Evolutionary conservation across 2,113 vertebrate genomes (phyloP), one percentile per base, ranked within the genome.

Genomic region (Microtus pennsylvanicus): DNA sequence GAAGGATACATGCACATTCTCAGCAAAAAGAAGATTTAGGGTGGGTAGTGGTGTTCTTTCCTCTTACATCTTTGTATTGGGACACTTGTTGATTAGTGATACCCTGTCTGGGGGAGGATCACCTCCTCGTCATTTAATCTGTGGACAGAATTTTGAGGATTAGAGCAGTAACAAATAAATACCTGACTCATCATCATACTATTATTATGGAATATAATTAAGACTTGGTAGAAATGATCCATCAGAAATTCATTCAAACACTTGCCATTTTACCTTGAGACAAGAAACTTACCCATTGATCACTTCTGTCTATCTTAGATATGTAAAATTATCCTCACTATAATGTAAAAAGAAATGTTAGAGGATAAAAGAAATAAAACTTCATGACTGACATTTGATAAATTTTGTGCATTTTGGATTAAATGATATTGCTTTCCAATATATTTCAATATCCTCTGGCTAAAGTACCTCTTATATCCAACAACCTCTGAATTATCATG

Each of bases 271-370:
- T 87, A 30, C 26, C n/a, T 63, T 75, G n/a, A 14, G 82, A 52
- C 47, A 94, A 42, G 6, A 78, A 89, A 65, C 4, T 0, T 35
- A 93, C 22, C 5, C 35, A 80, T n/a, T 1, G 0, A 95, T 82
- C 21, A 63, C 55, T 55, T 35, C 7, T 72, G 35, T 67, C 50
- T 87, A 67, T 28, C 28, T 52, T 78, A 93, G 55, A 70, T 69
- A 70, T n/a, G 77, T 16, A 22, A n/a, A 92, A 82, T 87, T 82
- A 42, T n/a, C 67, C 12, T 77, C 11, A 61, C 7, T 90, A 80
- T 55, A 58, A 69, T 80, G n/a, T 76, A 24, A 91, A 83, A 91
- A 42, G 10, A n/a, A 87, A 45, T 96, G 70, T 95, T 96, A 82
- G 42, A 13, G n/a, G 55, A 6, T 78, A 67, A 77, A 65, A 92